Conservation (phyloP, 2,888 invertebrate species). For the Drosophila rellima region DNA sequence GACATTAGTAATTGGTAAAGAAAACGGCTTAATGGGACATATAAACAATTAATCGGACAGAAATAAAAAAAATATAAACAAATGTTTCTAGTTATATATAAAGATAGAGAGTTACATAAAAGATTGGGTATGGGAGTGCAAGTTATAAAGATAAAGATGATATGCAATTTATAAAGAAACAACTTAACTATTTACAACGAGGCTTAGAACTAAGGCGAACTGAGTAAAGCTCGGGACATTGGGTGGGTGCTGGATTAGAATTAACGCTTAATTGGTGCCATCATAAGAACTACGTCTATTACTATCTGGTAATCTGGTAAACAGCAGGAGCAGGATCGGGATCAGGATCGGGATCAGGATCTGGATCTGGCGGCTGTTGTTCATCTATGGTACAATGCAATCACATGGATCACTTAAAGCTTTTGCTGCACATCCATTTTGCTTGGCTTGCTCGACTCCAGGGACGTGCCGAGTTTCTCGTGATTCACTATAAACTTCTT, state of each 20-base stretch:
- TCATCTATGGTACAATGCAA: constrained; percentile 43
- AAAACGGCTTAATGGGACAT: constrained; percentile 30
- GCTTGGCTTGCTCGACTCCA: constrained; percentile 43
- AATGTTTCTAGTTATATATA: constrained; percentile 1
- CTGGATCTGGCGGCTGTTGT: neutral
- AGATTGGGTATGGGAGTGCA: constrained; percentile 1
- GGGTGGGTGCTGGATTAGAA: constrained; percentile 49
- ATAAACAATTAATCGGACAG: constrained; percentile 14
- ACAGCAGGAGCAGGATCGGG: constrained; percentile 8
- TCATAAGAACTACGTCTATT: constrained; percentile 39
- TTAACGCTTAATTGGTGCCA: constrained; percentile 41
- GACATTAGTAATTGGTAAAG: constrained; percentile 8
- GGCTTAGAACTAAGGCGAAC: constrained; percentile 56
- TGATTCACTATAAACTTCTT: constrained; percentile 81
- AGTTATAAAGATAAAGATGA: constrained; percentile 38
- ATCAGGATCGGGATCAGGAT: neutral
- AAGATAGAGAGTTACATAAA: constrained; percentile 9
- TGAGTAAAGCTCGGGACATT: constrained; percentile 49
- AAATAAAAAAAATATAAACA: constrained; percentile 40
- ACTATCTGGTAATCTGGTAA: neutral
- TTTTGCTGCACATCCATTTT: constrained; percentile 71
- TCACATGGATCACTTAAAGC: constrained; percentile 65
- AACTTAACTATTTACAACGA: constrained; percentile 71
- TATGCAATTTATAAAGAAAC: constrained; percentile 35
- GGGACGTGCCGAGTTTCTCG: constrained; percentile 58